Conservation (phyloP, 2,888 invertebrate species). For the Altica lythri region DNA sequence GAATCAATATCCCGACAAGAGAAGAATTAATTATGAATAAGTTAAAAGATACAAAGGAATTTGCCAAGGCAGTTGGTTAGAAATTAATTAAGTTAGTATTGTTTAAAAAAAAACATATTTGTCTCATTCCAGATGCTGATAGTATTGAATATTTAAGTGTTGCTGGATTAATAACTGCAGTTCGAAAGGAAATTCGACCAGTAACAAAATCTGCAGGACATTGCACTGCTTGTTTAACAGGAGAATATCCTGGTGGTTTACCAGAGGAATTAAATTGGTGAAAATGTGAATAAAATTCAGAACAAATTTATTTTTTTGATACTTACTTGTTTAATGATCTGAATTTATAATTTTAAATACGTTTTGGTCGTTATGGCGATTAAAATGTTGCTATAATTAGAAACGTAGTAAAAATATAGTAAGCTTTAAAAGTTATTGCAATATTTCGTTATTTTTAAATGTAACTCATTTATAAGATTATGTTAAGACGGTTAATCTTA, state of each 20-base stretch:
- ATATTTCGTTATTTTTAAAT: too few relatives aligned
- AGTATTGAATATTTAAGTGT: constrained; percentile 92
- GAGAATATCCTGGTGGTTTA: constrained; percentile 85
- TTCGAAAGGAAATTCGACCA: constrained; percentile 75
- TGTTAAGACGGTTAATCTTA: too few relatives aligned
- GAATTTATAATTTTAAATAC: too few relatives aligned
- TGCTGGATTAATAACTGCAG: constrained; percentile 87
- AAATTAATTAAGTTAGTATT: constrained; percentile 55
- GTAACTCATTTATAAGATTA: too few relatives aligned
- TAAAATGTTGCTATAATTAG: too few relatives aligned
- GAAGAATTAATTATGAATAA: constrained; percentile 95
- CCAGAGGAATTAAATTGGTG: constrained; percentile 66
- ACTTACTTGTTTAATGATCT: too few relatives aligned
- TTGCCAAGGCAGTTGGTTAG: constrained; percentile 87
- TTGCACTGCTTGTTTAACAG: constrained; percentile 94
- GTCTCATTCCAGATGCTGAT: constrained; percentile 73
- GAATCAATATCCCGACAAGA: constrained; percentile 97
- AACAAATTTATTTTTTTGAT: too few relatives aligned
- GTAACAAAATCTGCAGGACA: constrained; percentile 75
- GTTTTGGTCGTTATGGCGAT: too few relatives aligned
- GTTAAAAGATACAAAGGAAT: constrained; percentile 66
- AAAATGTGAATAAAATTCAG: too few relatives aligned
- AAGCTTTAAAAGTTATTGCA: too few relatives aligned
- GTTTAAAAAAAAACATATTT: constrained; percentile 64
- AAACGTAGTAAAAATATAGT: too few relatives aligned